These are phyloP conservation scores for Hystrix cristata DNA, from an alignment of 2,113 vertebrate species.

Conservation along the genomic window DNA sequence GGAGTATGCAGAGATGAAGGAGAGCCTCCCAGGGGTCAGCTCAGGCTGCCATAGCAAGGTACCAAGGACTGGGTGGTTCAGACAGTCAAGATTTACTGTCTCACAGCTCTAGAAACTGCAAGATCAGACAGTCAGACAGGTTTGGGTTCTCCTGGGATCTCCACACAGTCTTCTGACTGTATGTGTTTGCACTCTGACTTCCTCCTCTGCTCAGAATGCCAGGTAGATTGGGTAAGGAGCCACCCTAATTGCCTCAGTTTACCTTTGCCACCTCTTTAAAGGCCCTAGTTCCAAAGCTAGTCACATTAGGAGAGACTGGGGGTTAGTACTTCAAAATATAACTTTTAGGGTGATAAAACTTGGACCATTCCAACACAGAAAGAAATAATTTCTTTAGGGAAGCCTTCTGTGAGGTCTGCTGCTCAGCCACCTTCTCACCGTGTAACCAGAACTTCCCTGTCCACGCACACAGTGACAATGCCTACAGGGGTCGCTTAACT, in stretches of 20 bases:
- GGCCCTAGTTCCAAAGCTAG: background rate
- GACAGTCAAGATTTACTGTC: background rate
- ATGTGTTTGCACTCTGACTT: background rate
- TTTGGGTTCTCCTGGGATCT: background rate
- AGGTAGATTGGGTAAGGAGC: background rate
- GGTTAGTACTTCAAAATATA: background rate
- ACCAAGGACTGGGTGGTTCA: rapidly evolving
- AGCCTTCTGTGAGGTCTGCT: background rate
- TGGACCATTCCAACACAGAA: background rate
- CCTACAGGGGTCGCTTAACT: background rate
- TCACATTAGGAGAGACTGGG: background rate
- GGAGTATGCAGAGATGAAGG: background rate
- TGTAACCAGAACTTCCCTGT: background rate
- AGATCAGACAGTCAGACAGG: background rate
- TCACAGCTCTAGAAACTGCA: background rate
- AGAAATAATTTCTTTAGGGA: background rate
- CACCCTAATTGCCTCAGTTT: background rate
- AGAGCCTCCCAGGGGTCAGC: background rate
- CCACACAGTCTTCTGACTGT: rapidly evolving
- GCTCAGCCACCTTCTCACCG: background rate
- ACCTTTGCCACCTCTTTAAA: background rate
- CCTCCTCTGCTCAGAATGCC: background rate
- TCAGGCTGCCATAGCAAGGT: background rate
- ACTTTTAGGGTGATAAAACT: background rate
- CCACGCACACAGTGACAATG: background rate